Evolutionary conservation across 1,140 invertebrate genomes (phyloP), one percentile per base, ranked within the genome.

Genomic region (Lutraria rhynchaena): DNA sequence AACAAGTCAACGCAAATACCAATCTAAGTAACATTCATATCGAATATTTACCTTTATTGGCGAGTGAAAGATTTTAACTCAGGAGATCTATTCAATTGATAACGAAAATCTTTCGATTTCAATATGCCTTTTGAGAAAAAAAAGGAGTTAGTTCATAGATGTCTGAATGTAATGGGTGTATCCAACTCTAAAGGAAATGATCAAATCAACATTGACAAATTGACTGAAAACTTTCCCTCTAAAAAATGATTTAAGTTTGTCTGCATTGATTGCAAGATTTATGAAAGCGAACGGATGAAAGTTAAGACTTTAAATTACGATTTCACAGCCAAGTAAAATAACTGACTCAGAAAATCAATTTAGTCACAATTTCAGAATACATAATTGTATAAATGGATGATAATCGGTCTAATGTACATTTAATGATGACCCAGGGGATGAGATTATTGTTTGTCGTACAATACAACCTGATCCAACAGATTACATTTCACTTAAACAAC

Each of bases 91-190:
- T 63, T 33, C 57, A 44, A 57, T 67, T 67, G 73, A 75, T 75
- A 75, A 61, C 73, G 49, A 67, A 61, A 65, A 67, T 67, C 51
- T 57, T 73, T 73, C 53, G 37, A 35, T 41, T 57, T 73, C 70
- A 58, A 71, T 71, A 35, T n/a, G 49, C 69, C 69, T 24, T 55
- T 57, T 71, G 49, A 41, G 37, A 41, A 55, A 71, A 37, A 9
- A 71, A 55, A 70, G 41, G 11, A 55, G 51, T 71, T 37, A 71
- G 69, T 27, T 31, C 49, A 24, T 71, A 71, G 69, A 55, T 71
- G 53, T 55, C 51, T 57, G 22, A 5, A 4, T 71, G 33, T 71
- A 71, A 71, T 71, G 35, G 49, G 53, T 37, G 49, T 71, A 71
- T 71, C 49, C 57, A 55, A 67, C 31, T 67, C 63, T 55, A 71